Evolutionary conservation across 2,888 invertebrate genomes (phyloP), one percentile per base, ranked within the genome.

Genomic region (Blastobasis adustella): DNA sequence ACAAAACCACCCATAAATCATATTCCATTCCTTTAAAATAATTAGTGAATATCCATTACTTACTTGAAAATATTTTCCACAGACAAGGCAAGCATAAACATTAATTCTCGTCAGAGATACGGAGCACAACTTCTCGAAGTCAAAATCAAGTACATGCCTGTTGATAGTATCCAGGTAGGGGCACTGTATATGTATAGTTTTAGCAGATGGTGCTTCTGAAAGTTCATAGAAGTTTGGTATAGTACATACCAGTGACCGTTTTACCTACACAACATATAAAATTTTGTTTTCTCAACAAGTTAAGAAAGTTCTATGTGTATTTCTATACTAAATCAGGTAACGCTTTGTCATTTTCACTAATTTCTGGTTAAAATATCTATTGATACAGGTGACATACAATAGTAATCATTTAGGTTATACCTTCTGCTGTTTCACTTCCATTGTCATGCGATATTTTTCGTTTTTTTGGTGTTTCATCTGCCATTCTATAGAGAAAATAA

Each of bases 131-230:
- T 99, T 99, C 82, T 99, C 99, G 88, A 99, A 99, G 87, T 99
- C 99, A 88, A 99, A 99, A 84, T 99, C 99, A 56, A 99, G 82
- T 56, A 98, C 93, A 67, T 97, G 96, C 50, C 99, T 91, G 80
- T 99, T 98, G 56, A 99, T 99, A 0, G 99, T 99, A 72, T 99
- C 99, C 68, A 99, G 87, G 75, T 99, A 99, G 0, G 99, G 99
- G 71, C 99, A 99, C 46, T 95, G 90, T 51, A 94, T 90, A 58
- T 85, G 76, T 1, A 65, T 53, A 4, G 40, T 6, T 47, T 42
- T 57, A 60, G 88, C 87, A 4, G 59, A 44, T 43, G 65, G 49
- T 43, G 69, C 67, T 60, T 71, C 86, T 84, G 70, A 23, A 79
- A 79, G 53, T 23, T 54, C 5, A 46, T 37, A 46, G 9, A 47